Base-by-base conservation (phyloP, 2,113 vertebrate species). In the Tragulus kanchil region DNA sequence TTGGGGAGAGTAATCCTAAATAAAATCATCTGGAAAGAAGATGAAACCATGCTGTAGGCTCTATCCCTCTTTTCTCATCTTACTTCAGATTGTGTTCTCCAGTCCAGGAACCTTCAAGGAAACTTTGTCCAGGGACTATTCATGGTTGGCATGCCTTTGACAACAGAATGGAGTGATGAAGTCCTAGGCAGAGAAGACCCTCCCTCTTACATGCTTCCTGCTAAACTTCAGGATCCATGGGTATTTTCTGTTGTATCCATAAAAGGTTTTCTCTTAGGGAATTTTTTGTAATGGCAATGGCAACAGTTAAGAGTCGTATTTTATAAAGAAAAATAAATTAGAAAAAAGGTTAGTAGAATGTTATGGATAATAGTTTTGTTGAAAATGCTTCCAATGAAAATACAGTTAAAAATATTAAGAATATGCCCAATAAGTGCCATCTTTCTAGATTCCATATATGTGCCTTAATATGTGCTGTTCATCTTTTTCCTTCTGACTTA, bases 261-360 rank as follows among this genome's bases (percentile, higher is more conserved):
- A 4, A 25, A 61, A 36, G 17, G 3, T 94, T 95, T 85, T 61
- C 69, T 58, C 11, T 31, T 78, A n/a, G 87, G 64, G 26, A 12
- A 19, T 45, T 56, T 71, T 92, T 64, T 52, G 6, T 28, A n/a
- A n/a, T n/a, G n/a, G n/a, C n/a, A 82, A 52, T 45, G n/a, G 42
- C 6, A 69, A 13, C 78, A 42, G 15, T 17, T n/a, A 23, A 50
- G 62, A 84, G 12, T 69, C 5, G 79, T 52, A 45, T 52, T n/a
- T n/a, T n/a, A n/a, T n/a, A n/a, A 92, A 84, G 45, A 21, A 82
- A 96, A 82, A 94, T 25, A 95, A 93, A 93, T 87, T 92, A 94
- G 45, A 42, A 48, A 16, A 96, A 89, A 62, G 58, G n/a, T 91
- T 75, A 91, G 85, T 71, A 93, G 79, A 79, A 17, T 67, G 36